Evolutionary conservation across 2,888 invertebrate genomes (phyloP), one percentile per base, ranked within the genome.

Genomic region (Patella caerulea): DNA sequence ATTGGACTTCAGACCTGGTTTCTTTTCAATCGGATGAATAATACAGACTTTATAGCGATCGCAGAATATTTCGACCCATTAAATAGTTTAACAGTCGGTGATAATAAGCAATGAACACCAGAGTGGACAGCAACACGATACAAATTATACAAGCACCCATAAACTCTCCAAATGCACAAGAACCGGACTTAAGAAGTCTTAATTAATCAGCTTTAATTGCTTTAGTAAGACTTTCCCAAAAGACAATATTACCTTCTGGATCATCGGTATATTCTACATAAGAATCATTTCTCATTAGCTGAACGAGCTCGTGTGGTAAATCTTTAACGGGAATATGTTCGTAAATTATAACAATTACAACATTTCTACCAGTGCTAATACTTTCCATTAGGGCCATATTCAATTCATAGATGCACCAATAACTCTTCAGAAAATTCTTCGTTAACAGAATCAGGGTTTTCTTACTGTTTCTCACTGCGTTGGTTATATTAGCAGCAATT

Each of bases 361-460:
- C 73, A 34, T 75, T 74, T 55, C 75, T 74, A 24, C 79, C 79
- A 5, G 79, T 73, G 55, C 72, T 56, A 19, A 77, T 54, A 69
- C 73, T 34, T 73, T 81, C 79, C 75, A 82, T 77, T 15, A 77
- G 75, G 0, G 81, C 82, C 81, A 82, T 81, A 53, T 82, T 78
- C 76, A 83, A 74, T 73, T 83, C 83, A 55, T 78, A 83, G n/a
- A 76, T 65, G 52, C 83, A 83, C 83, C 83, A 83, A 24, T 79
- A 72, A 59, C 81, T 81, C 4, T 59, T 19, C 9, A 85, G 34
- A 73, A 84, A 87, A 11, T 70, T 74, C n/a, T 74, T 71, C 9
- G 83, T 81, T 12, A 87, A 45, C 14, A 87, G 24, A 59, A 82
- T 78, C 7, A 87, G 75, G 0, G 84, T 85, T 70, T 84, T 84